phyloP scores from a whole-genome alignment of 2,888 invertebrate genomes.

The Melieria crassipennis region DNA sequence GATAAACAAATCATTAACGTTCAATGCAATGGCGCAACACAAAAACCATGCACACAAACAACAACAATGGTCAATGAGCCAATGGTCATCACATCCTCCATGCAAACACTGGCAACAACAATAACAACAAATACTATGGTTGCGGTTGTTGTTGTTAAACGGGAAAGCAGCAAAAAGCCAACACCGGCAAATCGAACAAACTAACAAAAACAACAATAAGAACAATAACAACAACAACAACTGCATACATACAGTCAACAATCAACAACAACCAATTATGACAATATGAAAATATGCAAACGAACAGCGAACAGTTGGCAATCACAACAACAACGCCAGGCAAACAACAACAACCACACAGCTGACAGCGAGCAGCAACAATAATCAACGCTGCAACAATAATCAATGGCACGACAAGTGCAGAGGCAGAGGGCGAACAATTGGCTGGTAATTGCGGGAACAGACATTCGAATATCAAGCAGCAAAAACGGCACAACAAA shows the following conservation, averaged over 20 bases:
- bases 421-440: no score
- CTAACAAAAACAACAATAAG: neutral
- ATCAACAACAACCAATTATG: constrained; percentile 7
- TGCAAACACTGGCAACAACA: no score
- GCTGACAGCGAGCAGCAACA: neutral
- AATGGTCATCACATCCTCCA: no score
- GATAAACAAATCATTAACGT: no score
- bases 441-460: neutral
- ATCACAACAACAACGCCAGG: neutral
- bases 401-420: neutral
- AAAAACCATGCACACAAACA: no score
- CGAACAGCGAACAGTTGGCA: neutral
- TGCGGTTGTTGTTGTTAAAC: no score
- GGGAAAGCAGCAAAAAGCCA: neutral
- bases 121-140: no score
- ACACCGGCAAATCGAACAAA: neutral
- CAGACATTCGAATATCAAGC: neutral
- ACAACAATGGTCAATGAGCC: no score
- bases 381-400: neutral
- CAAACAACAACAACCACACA: neutral
- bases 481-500: neutral
- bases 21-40: no score
- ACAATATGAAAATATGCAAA: constrained; percentile 6
- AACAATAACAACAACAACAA: neutral
- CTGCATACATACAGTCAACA: neutral